Percentiles rank a stretch among this genome's conserved stretches.
Evolutionary conservation across 2,113 vertebrate species (phyloP).

Genomic region (Mastomys coucha): DNA sequence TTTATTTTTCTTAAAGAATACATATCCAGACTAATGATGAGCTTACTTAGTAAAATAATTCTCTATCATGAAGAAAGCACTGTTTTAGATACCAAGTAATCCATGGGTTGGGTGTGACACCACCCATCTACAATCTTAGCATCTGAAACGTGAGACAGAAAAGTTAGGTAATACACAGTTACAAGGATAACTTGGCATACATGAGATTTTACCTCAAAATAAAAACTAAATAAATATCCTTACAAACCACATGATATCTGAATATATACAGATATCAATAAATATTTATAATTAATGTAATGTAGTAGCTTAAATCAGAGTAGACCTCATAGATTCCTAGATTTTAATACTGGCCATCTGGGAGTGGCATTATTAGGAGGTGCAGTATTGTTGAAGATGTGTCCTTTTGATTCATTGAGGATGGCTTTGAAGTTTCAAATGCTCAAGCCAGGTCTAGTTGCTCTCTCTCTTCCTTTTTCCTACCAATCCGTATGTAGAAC

Average conservation of each 20-base stretch:
- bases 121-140: too few relatives aligned
- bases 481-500: background rate
- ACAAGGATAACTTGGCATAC: background rate
- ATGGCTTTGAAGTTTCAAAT: background rate
- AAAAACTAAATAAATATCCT: background rate
- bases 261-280: background rate
- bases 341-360: background rate
- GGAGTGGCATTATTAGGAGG: background rate
- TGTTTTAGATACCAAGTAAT: too few relatives aligned
- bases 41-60: background rate
- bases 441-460: background rate
- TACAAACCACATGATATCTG: background rate
- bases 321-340: background rate
- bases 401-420: background rate
- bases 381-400: too few relatives aligned
- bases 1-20: conserved; percentile 17
- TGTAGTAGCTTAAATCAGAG: background rate
- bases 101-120: too few relatives aligned
- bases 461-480: background rate
- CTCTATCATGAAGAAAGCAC: too few relatives aligned
- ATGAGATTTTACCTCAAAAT: background rate
- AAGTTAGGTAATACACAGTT: background rate
- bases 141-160: background rate
- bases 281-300: background rate
- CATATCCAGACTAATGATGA: background rate